Percentiles rank a stretch among this genome's conserved stretches.
Evolutionary conservation across 2,888 invertebrate genomes (phyloP).

Genomic region (Orthonevra nobilis): DNA sequence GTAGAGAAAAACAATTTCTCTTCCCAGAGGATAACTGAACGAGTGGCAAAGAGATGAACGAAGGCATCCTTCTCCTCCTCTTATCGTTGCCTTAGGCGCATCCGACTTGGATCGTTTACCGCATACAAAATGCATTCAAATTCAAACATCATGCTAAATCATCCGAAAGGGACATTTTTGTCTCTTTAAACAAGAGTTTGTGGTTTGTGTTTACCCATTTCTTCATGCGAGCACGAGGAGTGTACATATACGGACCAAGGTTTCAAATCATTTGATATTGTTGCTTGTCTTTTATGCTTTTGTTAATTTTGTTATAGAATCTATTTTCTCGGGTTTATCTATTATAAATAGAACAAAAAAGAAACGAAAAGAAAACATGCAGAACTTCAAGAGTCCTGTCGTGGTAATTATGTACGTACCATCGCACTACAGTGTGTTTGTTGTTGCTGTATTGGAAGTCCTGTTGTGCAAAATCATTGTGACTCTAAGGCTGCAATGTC

Average conservation of each 20-base stretch:
- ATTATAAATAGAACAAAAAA: conserved; percentile 2
- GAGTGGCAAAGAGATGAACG: no score
- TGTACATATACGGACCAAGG: no score
- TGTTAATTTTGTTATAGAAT: conserved; percentile 2
- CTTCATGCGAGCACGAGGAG: no score
- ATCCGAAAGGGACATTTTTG: no score
- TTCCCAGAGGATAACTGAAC: conserved; percentile 4
- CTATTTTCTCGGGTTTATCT: neutral
- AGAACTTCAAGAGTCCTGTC: conserved; percentile 14
- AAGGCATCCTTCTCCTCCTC: no score
- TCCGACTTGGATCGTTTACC: no score
- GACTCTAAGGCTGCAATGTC: conserved; percentile 18
- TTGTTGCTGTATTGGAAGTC: neutral
- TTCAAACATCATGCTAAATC: no score
- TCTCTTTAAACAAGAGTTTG: no score
- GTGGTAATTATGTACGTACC: neutral
- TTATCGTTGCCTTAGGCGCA: no score
- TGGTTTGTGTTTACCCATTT: no score
- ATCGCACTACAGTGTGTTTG: neutral
- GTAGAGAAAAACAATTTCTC: conserved; percentile 21
- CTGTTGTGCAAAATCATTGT: conserved; percentile 5
- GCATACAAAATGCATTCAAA: no score
- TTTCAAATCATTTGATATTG: neutral
- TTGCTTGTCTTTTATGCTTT: neutral
- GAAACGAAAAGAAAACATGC: no score